Evolutionary conservation across 2,113 vertebrate species (phyloP).

Genomic region (Puntigrus tetrazona): DNA sequence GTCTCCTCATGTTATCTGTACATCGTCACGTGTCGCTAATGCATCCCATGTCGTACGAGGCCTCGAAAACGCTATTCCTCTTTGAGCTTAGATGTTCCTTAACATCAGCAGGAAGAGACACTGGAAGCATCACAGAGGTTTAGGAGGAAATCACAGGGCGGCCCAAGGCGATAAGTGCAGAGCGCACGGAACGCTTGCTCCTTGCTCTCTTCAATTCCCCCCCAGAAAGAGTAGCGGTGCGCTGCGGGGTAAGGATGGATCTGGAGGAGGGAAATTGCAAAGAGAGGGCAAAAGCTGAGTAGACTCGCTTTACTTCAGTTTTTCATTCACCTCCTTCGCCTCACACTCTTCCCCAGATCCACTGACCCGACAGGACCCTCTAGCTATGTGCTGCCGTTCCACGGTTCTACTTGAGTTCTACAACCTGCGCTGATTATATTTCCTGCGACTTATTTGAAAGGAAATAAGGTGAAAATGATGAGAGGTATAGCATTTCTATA

Average conservation of each 20-base stretch:
- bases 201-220: constrained; percentile 48
- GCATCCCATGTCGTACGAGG: constrained; percentile 29
- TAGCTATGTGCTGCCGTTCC: neutral
- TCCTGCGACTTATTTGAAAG: constrained; percentile 3
- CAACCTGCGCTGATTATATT: constrained; percentile 13
- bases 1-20: constrained; percentile 5
- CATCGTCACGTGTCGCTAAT: neutral
- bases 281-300: constrained; percentile 43
- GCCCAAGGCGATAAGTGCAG: constrained; percentile 42
- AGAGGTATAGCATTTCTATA: neutral
- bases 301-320: constrained; percentile 34
- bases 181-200: constrained; percentile 47
- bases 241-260: constrained; percentile 47
- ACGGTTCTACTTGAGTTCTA: constrained; percentile 13
- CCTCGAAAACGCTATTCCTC: constrained; percentile 25
- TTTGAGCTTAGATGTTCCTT: constrained; percentile 30
- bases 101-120: constrained; percentile 46
- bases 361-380: constrained; percentile 19
- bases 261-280: constrained; percentile 42
- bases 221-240: constrained; percentile 25
- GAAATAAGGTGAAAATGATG: constrained; percentile 8
- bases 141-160: constrained; percentile 35
- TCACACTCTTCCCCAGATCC: neutral
- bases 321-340: constrained; percentile 21
- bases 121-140: constrained; percentile 31